These are phyloP conservation scores for Zhengitettix transpicula DNA, from an alignment of 2,888 invertebrate genomes.

Conservation along the genomic window DNA sequence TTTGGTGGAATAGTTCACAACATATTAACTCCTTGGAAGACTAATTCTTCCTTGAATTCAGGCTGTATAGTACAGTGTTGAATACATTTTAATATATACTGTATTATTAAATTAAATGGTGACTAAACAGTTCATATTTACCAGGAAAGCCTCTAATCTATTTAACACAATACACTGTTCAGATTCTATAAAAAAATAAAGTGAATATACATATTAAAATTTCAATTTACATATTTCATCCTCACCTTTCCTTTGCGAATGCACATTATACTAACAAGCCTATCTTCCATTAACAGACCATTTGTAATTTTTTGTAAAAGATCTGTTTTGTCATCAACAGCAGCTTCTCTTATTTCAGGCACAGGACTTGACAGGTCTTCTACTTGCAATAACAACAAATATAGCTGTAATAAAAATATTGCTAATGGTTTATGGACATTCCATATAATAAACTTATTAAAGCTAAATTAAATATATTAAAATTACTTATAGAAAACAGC, in stretches of 20 bases:
- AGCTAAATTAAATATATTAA: too few relatives aligned
- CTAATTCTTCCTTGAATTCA: too few relatives aligned
- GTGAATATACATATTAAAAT: constrained; percentile 5
- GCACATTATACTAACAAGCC: constrained; percentile 52
- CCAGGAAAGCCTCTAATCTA: too few relatives aligned
- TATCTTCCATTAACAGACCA: constrained; percentile 47
- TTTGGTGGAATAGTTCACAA: too few relatives aligned
- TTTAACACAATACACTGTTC: too few relatives aligned
- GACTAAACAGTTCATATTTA: background rate
- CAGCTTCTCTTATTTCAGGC: constrained; percentile 31
- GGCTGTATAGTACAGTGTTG: too few relatives aligned
- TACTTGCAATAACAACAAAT: constrained; percentile 57
- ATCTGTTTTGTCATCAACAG: constrained; percentile 39
- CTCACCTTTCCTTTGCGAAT: constrained; percentile 70
- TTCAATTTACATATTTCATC: background rate
- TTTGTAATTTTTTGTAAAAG: constrained; percentile 47
- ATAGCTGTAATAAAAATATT: constrained; percentile 32
- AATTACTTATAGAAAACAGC: too few relatives aligned
- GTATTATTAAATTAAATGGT: background rate
- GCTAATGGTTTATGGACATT: too few relatives aligned
- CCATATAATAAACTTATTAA: too few relatives aligned
- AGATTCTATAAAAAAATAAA: too few relatives aligned
- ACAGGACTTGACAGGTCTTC: constrained; percentile 73
- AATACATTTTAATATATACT: background rate
- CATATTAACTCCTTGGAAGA: too few relatives aligned